Evolutionary conservation across 2,797 vertebrate species (phyloP).

Genomic region (Anomalospiza imberbis): DNA sequence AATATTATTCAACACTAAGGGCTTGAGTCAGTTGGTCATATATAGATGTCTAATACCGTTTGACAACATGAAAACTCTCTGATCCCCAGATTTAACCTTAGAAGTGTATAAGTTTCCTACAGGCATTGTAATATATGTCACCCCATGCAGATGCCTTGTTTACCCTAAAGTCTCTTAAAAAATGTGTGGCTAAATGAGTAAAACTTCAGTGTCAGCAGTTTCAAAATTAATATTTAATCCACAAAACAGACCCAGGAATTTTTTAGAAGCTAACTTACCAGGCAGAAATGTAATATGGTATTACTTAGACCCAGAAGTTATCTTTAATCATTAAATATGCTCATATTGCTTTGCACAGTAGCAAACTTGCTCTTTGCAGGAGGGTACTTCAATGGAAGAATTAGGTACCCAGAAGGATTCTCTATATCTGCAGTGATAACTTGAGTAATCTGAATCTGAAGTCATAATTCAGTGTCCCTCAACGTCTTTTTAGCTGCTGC

Average conservation of each 20-base stretch:
- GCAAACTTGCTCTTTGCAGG: neutral
- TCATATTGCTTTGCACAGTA: neutral
- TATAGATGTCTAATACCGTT: neutral
- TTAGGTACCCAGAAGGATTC: neutral
- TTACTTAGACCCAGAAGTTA: neutral
- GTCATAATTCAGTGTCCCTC: neutral
- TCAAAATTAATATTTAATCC: constrained; percentile 4
- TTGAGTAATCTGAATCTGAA: neutral
- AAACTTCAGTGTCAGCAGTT: neutral
- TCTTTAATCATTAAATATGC: neutral
- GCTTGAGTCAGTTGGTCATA: neutral
- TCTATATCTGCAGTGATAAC: neutral
- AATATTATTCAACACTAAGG: neutral
- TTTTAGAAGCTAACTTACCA: neutral
- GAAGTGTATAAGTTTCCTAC: neutral
- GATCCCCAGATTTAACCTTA: neutral
- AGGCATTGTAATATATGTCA: neutral
- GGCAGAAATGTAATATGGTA: neutral
- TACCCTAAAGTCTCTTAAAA: neutral
- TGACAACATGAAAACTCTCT: neutral
- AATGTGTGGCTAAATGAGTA: neutral
- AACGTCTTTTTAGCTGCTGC: neutral
- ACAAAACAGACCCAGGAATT: neutral
- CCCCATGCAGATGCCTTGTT: neutral
- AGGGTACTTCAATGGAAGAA: neutral